Conservation (phyloP, 1,140 invertebrate genomes). For the Hyphantria cunea region DNA sequence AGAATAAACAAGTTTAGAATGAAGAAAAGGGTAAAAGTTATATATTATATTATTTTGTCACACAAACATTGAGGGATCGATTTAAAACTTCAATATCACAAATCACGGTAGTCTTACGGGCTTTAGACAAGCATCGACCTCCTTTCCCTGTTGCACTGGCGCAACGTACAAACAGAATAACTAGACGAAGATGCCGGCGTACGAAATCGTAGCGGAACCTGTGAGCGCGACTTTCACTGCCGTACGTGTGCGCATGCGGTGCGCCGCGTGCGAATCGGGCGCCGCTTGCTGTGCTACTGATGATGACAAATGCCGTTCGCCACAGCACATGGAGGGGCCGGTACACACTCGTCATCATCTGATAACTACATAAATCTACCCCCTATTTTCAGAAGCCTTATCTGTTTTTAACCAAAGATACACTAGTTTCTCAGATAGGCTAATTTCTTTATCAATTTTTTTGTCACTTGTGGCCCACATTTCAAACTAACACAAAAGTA, state of each 20-base stretch:
- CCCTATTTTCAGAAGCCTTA: slow-evolving; percentile 30
- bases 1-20: not conserved
- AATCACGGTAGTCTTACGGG: slow-evolving; percentile 61
- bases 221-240: slow-evolving; percentile 76
- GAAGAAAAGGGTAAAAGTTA: too few species aligned
- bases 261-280: slow-evolving; percentile 56
- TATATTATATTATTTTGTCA: slow-evolving; percentile 42
- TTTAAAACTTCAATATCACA: slow-evolving; percentile 52
- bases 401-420: slow-evolving; percentile 20
- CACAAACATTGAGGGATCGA: slow-evolving; percentile 52
- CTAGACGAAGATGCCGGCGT: slow-evolving; percentile 71
- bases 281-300: slow-evolving; percentile 66
- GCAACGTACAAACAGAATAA: slow-evolving; percentile 77
- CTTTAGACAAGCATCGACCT: slow-evolving; percentile 66
- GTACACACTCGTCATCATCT: slow-evolving; percentile 42
- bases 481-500: slow-evolving; percentile 13
- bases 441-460: slow-evolving; percentile 30
- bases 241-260: slow-evolving; percentile 47
- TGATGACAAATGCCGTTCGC: slow-evolving; percentile 31
- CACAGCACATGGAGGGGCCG: slow-evolving; percentile 45
- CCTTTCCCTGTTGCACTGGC: slow-evolving; percentile 78
- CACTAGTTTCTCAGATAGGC: slow-evolving; percentile 4
- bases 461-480: slow-evolving; percentile 27
- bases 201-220: slow-evolving; percentile 71
- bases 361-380: slow-evolving; percentile 56